Evolutionary conservation across 2,797 vertebrate species (phyloP).

Genomic region (Epinephelus awoara): DNA sequence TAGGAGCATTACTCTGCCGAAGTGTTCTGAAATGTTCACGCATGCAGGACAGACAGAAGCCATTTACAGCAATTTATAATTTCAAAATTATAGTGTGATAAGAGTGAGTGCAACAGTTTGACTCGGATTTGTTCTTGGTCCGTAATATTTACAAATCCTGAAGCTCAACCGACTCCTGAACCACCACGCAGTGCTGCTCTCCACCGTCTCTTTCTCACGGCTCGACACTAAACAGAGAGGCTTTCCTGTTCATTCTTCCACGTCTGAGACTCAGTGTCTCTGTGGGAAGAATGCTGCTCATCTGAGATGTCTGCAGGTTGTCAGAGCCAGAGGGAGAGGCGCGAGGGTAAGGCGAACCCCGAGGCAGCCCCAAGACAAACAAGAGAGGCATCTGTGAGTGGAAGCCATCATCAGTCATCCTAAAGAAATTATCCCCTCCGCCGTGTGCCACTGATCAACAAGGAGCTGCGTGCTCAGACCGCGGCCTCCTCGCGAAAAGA

Average conservation of each 20-base stretch:
- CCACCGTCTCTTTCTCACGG: conserved; percentile 26
- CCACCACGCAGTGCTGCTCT: background rate
- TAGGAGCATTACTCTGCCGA: background rate
- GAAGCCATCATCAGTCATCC: conserved; percentile 93
- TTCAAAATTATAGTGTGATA: background rate
- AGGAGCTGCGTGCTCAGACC: conserved; percentile 63
- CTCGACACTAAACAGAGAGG: conserved; percentile 37
- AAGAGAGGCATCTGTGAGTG: conserved; percentile 92
- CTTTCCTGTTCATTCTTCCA: conserved; percentile 59
- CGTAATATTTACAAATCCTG: conserved; percentile 17
- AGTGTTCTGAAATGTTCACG: conserved; percentile 3
- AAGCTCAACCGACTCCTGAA: background rate
- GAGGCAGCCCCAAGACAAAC: conserved; percentile 90
- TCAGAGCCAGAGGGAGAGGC: conserved; percentile 85
- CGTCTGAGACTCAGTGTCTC: conserved; percentile 85
- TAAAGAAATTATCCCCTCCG: conserved; percentile 93
- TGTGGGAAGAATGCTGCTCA: conserved; percentile 93
- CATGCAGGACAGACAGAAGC: background rate
- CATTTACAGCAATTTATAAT: background rate
- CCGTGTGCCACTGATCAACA: conserved; percentile 86
- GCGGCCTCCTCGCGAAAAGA: conserved; percentile 79
- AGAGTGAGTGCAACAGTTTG: background rate
- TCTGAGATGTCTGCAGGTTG: conserved; percentile 97
- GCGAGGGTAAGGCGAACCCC: conserved; percentile 85
- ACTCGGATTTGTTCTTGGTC: background rate